Conservation (phyloP, 2,888 invertebrate genomes). For the Syrphus vitripennis region DNA sequence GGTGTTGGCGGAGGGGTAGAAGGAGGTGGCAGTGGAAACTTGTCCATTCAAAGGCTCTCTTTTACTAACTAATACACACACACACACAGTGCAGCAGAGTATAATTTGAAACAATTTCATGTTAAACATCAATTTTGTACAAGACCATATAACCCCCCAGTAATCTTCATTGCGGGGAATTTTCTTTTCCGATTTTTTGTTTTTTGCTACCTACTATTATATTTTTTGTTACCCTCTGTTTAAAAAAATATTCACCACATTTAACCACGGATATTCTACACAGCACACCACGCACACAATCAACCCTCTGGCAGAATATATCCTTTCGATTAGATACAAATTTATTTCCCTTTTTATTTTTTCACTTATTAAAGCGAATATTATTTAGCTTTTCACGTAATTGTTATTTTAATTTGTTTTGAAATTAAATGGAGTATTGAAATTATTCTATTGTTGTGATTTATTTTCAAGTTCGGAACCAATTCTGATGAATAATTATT, state of each 20-base stretch:
- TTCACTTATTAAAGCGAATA: not conserved
- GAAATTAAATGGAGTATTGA: conserved; percentile 2
- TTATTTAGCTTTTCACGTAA: not conserved
- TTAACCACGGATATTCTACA: conserved; percentile 15
- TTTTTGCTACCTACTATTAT: not conserved
- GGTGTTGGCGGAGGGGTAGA: conserved; percentile 11
- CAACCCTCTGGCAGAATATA: conserved; percentile 6
- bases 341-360: conserved; percentile 2
- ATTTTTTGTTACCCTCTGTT: not conserved
- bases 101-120: not conserved
- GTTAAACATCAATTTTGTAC: conserved; percentile 9
- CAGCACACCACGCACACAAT: conserved; percentile 9
- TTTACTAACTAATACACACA: not conserved
- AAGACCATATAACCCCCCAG: conserved; percentile 28
- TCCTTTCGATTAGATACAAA: conserved; percentile 27
- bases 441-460: not conserved
- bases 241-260: not conserved
- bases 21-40: conserved; percentile 18
- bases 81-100: conserved; percentile 5
- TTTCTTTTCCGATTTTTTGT: not conserved
- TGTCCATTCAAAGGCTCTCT: conserved; percentile 46
- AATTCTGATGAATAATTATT: conserved; percentile 50
- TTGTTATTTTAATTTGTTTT: not conserved
- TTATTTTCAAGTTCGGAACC: conserved; percentile 20
- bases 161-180: conserved; percentile 43